Base-by-base conservation (phyloP, 1,140 invertebrate species). In the Aporrectodea caliginosa region DNA sequence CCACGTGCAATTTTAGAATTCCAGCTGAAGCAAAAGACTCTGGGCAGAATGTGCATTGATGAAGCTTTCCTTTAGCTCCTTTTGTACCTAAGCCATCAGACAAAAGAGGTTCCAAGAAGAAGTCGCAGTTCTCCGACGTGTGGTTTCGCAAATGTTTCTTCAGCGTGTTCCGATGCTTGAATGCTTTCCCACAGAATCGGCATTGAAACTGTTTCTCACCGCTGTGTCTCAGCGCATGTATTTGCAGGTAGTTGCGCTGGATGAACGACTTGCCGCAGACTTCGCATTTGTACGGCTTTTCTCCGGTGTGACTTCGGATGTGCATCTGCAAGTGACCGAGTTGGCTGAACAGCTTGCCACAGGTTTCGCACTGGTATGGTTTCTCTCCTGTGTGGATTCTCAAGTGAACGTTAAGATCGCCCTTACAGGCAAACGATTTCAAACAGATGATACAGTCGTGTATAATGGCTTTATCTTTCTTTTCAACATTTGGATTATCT, bases 271-370 rank as follows among this genome's bases (percentile, higher is more conserved):
- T 88, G 0, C 83, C 83, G 82, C 87, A 88, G 16, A 87, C 86
- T 81, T 94, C 94, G 85, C 98, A 99, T 85, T 97, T 95, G 90
- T 99, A 78, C n/a, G 58, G 69, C 69, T 90, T 90, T 91, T 97
- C 96, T 92, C 98, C 98, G 85, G 96, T 96, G 88, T 98, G 96
- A 81, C 96, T 98, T 95, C 98, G 97, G 84, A 95, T 92, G 91
- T 98, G 97, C 87, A 98, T 98, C 88, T 98, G 98, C 2, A 98
- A 91, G 89, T 98, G 98, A n/a, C 95, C 96, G 77, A 94, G 95
- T 34, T 96, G 96, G 0, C 96, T 98, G 88, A 98, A 98, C 81
- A 95, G 89, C 89, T 98, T 98, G 71, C 95, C 93, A 88, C 97
- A 98, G 69, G 96, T 93, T 81, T 94, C 93, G 88, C 96, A 98